These are phyloP conservation scores for Macrobrachium nipponense DNA, from an alignment of 1,140 invertebrate species.

Conservation along the genomic window DNA sequence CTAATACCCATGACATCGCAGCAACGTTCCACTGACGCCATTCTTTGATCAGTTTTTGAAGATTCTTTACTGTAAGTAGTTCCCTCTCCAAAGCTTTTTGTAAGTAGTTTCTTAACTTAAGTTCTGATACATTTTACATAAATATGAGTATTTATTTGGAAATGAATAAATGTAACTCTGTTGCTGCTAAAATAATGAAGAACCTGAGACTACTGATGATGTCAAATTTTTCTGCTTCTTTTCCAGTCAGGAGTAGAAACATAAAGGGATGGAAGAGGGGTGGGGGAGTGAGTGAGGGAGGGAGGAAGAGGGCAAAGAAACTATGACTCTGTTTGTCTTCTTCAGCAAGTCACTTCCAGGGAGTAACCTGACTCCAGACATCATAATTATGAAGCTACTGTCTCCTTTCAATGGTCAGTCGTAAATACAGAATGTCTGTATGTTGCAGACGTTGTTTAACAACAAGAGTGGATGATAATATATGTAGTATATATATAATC, in stretches of 20 bases:
- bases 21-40: too few species aligned
- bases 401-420: too few species aligned
- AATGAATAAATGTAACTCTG: conserved; percentile 11
- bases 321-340: background rate
- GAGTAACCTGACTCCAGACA: background rate
- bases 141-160: background rate
- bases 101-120: too few species aligned
- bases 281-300: background rate
- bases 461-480: too few species aligned
- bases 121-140: too few species aligned
- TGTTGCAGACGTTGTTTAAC: too few species aligned
- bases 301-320: background rate
- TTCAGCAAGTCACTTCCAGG: background rate
- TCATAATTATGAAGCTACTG: too few species aligned
- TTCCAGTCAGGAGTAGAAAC: conserved; percentile 25
- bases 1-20: too few species aligned
- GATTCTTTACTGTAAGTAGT: background rate
- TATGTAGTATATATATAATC: background rate
- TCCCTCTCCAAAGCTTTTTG: background rate
- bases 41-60: background rate
- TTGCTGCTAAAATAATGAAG: conserved; percentile 30
- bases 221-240: conserved; percentile 47
- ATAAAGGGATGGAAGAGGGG: conserved; percentile 20
- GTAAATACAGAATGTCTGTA: too few species aligned
- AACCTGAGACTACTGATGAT: conserved; percentile 54